These are phyloP conservation scores for Chrysodeixis includens DNA, from an alignment of 2,888 invertebrate species.

Conservation along the genomic window DNA sequence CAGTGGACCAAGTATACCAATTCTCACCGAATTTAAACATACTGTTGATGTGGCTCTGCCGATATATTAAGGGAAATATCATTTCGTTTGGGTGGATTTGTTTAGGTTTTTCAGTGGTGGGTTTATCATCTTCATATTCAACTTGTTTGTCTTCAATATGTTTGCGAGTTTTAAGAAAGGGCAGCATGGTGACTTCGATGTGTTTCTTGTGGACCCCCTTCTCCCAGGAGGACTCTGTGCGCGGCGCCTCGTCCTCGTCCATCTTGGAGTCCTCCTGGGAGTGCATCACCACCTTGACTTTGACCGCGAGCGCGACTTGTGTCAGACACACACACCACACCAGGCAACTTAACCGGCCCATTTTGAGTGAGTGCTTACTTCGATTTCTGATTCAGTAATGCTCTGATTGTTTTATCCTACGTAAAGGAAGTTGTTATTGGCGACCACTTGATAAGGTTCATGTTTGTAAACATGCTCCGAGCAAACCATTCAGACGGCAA, in stretches of 20 bases:
- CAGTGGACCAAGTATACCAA: conserved; percentile 86
- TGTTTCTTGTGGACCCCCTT: conserved; percentile 69
- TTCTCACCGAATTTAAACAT: conserved; percentile 86
- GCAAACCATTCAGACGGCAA: conserved; percentile 54
- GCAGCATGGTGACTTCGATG: conserved; percentile 66
- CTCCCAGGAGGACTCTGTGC: conserved; percentile 67
- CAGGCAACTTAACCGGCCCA: conserved; percentile 64
- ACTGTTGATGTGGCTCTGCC: conserved; percentile 81
- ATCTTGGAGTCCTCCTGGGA: conserved; percentile 79
- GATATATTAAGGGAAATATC: conserved; percentile 82
- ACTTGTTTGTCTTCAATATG: conserved; percentile 62
- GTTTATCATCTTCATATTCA: conserved; percentile 73
- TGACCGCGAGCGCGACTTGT: conserved; percentile 71
- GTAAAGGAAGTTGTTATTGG: conserved; percentile 65
- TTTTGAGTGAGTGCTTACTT: conserved; percentile 54
- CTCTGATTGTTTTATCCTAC: conserved; percentile 47
- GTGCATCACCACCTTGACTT: conserved; percentile 83
- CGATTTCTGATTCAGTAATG: conserved; percentile 28
- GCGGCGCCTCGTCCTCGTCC: conserved; percentile 72
- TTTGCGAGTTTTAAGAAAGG: conserved; percentile 72
- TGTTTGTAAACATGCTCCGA: conserved; percentile 74
- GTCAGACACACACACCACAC: conserved; percentile 64
- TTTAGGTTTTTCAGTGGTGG: conserved; percentile 70
- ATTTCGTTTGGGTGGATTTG: conserved; percentile 81
- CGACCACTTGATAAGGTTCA: conserved; percentile 67